Evolutionary conservation across 2,797 vertebrate genomes (phyloP).

Genomic region (Hippopotamyrus pictus): DNA sequence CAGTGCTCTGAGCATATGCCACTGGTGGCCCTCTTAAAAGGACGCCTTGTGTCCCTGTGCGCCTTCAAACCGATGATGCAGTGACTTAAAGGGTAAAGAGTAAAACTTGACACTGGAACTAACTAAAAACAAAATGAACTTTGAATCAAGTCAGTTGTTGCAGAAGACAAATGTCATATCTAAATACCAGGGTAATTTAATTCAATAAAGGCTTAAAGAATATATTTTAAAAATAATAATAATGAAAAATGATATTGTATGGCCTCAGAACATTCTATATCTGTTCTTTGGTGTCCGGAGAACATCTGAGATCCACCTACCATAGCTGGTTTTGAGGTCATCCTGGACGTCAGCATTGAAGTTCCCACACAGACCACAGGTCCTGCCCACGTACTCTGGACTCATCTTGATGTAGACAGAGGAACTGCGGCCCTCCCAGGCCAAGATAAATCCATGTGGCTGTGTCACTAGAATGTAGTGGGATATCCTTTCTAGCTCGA

Average conservation of each 20-base stretch:
- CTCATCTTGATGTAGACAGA: conserved; percentile 90
- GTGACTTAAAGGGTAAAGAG: background rate
- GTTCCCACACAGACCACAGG: conserved; percentile 86
- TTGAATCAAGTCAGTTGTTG: background rate
- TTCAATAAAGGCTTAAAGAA: background rate
- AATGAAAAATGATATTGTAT: background rate
- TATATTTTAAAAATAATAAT: background rate
- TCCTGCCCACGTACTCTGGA: conserved; percentile 80
- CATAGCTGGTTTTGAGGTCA: conserved; percentile 86
- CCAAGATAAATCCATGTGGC: conserved; percentile 78
- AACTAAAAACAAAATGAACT: background rate
- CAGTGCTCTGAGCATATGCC: background rate
- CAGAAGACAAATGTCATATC: background rate
- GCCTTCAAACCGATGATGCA: background rate
- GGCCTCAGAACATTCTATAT: background rate
- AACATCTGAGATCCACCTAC: conserved; percentile 49
- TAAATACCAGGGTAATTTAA: background rate
- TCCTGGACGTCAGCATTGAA: conserved; percentile 87
- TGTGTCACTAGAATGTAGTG: conserved; percentile 81
- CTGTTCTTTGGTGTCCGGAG: background rate
- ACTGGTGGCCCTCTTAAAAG: background rate
- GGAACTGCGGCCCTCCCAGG: conserved; percentile 78
- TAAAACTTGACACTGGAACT: background rate
- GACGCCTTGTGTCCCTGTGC: background rate
- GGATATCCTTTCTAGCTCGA: conserved; percentile 76